Evolutionary conservation across 2,888 invertebrate genomes (phyloP).

Genomic region (Siphlonurus alternatus): DNA sequence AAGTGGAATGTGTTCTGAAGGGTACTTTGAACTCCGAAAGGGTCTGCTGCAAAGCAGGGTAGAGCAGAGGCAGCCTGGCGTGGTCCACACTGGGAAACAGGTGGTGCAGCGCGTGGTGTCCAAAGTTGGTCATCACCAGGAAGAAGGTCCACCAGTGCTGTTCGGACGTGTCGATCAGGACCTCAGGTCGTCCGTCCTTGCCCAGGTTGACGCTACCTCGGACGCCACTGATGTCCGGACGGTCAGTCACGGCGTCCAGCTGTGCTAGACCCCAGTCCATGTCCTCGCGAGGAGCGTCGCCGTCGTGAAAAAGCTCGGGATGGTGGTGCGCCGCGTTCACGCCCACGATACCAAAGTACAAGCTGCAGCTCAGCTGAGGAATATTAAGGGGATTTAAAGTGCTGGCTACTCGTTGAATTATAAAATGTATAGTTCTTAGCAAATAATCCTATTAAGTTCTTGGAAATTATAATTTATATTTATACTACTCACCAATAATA

Average conservation of each 20-base stretch:
- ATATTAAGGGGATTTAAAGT: too few species aligned
- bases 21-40: slow-evolving; percentile 43
- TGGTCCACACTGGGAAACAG: slow-evolving; percentile 68
- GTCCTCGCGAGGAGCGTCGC: slow-evolving; percentile 40
- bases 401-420: too few species aligned
- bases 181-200: too few species aligned
- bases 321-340: slow-evolving; percentile 65
- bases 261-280: slow-evolving; percentile 66
- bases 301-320: slow-evolving; percentile 54
- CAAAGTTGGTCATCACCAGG: slow-evolving; percentile 46
- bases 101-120: slow-evolving; percentile 64
- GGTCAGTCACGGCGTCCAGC: slow-evolving; percentile 54
- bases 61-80: slow-evolving; percentile 44
- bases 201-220: too few species aligned
- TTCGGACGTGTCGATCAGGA: neutral
- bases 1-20: slow-evolving; percentile 28
- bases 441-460: too few species aligned
- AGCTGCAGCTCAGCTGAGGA: slow-evolving; percentile 28
- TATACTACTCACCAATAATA: too few species aligned
- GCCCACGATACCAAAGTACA: slow-evolving; percentile 43
- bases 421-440: too few species aligned
- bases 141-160: neutral
- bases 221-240: slow-evolving; percentile 43
- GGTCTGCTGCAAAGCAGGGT: slow-evolving; percentile 42
- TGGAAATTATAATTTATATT: too few species aligned